Evolutionary conservation across 2,113 vertebrate species (phyloP), one percentile per base, ranked within the genome.

Genomic region (Silurus meridionalis): DNA sequence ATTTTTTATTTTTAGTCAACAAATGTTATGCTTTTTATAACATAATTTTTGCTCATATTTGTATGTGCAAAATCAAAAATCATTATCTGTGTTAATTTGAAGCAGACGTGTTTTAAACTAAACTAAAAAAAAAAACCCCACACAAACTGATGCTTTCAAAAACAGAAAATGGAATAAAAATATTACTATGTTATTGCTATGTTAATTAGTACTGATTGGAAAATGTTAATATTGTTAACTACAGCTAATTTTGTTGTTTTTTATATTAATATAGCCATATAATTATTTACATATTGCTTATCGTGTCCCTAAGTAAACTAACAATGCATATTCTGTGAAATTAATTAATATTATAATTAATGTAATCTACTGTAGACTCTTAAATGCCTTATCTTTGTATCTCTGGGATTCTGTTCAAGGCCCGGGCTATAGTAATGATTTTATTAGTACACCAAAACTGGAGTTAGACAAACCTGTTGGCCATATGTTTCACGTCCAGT

Each of bases 391-490:
- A 60, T 50, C 25, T n/a, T 37, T 48, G 50, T 77, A 77, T 88
- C 46, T 82, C 50, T 55, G 50, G 61, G 19, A 78, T 50, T 83
- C 84, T 72, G 80, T 81, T 83, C 80, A 88, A 71, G 88, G 61
- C 37, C 84, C 60, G 79, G 81, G n/a, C 85, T 85, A 67, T 46
- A 3, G 86, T 80, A 85, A 90, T 92, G 91, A 90, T 89, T 91
- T 91, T 91, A 92, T 92, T 89, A 90, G 80, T 88, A 61, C 83
- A 83, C 83, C 77, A 83, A 83, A 79, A 72, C 85, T 72, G 52
- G 69, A 83, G 83, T 82, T 83, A 61, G 90, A 89, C 89, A 91
- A 91, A 91, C 89, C 91, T 92, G 90, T 87, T 83, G 72, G 21
- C 88, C 88, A 92, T 87, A 89, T 91, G 90, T 90, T 85, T 75